These are phyloP conservation scores for Conus betulinus DNA, from an alignment of 1,140 invertebrate genomes.

Conservation along the genomic window DNA sequence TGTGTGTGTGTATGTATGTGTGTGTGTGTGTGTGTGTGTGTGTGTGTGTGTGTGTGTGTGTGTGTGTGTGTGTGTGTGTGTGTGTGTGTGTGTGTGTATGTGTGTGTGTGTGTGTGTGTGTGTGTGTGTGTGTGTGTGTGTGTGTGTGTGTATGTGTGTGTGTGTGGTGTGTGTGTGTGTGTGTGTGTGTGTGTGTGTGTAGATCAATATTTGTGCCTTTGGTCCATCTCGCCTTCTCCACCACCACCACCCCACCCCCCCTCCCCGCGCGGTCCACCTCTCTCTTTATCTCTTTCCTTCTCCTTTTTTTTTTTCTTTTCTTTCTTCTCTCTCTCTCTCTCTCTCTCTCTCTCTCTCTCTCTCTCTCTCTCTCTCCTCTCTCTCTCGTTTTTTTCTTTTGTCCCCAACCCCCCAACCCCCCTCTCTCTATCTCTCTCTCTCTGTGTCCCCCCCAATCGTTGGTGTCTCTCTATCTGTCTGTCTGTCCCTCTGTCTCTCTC, in stretches of 20 bases:
- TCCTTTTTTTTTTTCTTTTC: neutral
- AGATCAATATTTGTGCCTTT: neutral
- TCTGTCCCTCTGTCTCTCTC: neutral
- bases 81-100: no score
- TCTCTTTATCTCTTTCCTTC: neutral
- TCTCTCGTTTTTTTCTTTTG: neutral
- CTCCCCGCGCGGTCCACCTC: neutral
- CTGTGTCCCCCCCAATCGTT: neutral
- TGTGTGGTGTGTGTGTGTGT: no score
- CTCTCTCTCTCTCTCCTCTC: neutral
- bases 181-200: neutral
- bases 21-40: no score
- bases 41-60: no score
- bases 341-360: neutral
- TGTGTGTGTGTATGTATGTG: no score
- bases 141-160: no score
- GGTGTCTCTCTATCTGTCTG: neutral
- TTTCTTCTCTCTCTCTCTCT: neutral
- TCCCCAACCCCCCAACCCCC: no score
- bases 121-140: no score
- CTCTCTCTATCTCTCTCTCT: neutral
- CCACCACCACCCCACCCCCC: no score
- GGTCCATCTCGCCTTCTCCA: no score
- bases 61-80: no score
- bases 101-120: no score